Conservation (phyloP, 2,888 invertebrate genomes). For the Ichneumon xanthorius region DNA sequence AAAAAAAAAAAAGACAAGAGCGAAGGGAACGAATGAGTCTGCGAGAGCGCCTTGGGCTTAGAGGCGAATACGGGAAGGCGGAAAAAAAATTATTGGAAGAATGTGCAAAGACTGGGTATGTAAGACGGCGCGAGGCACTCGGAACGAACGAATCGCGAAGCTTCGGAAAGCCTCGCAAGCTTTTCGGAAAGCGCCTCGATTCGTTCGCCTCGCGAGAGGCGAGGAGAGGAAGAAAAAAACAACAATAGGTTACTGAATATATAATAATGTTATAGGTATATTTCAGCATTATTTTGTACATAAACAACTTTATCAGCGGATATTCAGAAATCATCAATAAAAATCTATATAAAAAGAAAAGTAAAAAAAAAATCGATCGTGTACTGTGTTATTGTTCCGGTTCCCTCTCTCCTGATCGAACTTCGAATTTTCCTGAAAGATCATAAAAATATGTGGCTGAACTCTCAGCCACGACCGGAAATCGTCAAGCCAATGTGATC, state of each 20-base stretch:
- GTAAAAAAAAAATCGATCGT: constrained; percentile 26
- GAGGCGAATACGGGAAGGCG: constrained; percentile 36
- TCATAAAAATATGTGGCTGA: too few species aligned
- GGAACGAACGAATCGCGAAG: constrained; percentile 29
- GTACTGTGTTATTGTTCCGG: neutral
- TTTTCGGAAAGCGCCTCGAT: neutral
- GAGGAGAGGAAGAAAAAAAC: constrained; percentile 65
- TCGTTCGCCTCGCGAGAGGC: constrained; percentile 39
- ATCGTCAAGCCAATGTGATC: too few species aligned
- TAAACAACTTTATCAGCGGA: constrained; percentile 83
- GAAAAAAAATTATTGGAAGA: constrained; percentile 55
- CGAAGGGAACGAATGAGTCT: constrained; percentile 42
- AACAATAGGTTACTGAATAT: constrained; percentile 77
- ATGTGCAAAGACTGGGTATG: constrained; percentile 56
- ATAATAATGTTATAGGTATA: constrained; percentile 80
- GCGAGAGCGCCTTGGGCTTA: constrained; percentile 57
- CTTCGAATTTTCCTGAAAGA: neutral
- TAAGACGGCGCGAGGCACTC: constrained; percentile 24
- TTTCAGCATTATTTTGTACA: constrained; percentile 84
- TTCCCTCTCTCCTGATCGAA: neutral
- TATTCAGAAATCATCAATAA: constrained; percentile 83
- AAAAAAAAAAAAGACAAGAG: constrained; percentile 38
- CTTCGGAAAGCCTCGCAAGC: neutral
- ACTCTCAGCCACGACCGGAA: neutral
- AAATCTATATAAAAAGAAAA: constrained; percentile 80